Percentiles rank a stretch among this genome's conserved stretches.
These are phyloP conservation scores for Sminthopsis crassicaudata DNA, from an alignment of 2,113 vertebrate genomes.

Conservation along the genomic window DNA sequence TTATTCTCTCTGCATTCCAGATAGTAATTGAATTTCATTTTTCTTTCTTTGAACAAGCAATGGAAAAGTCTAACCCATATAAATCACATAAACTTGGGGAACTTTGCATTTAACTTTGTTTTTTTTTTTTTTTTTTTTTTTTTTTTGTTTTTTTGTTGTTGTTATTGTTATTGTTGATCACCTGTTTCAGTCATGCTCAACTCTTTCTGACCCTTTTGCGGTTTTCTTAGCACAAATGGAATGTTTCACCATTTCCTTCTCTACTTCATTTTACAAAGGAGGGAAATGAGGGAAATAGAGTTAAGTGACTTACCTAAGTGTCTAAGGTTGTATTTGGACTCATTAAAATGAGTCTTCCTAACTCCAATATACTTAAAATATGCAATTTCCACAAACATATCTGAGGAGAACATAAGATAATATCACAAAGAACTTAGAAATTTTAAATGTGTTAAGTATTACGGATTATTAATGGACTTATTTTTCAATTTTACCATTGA, in stretches of 20 bases:
- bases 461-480: background rate
- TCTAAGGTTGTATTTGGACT: background rate
- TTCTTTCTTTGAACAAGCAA: background rate
- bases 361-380: background rate
- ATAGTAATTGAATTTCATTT: background rate
- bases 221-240: background rate
- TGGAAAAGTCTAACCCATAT: background rate
- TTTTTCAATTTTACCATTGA: background rate
- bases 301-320: background rate
- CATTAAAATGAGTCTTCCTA: background rate
- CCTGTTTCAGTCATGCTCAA: background rate
- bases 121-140: too few relatives aligned
- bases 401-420: background rate
- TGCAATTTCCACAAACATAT: background rate
- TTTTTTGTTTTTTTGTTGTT: too few relatives aligned
- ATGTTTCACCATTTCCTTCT: background rate
- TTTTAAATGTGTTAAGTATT: background rate
- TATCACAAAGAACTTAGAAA: background rate
- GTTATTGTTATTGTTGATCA: too few relatives aligned
- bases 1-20: background rate
- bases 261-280: background rate
- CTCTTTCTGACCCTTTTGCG: background rate
- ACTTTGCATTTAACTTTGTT: background rate
- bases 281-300: background rate
- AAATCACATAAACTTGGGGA: background rate